A percentile compares a stretch with the other conserved stretches of the same genome.
Evolutionary conservation across 1,140 invertebrate species (phyloP).

Genomic region (Hyposmocoma kahamanoa): DNA sequence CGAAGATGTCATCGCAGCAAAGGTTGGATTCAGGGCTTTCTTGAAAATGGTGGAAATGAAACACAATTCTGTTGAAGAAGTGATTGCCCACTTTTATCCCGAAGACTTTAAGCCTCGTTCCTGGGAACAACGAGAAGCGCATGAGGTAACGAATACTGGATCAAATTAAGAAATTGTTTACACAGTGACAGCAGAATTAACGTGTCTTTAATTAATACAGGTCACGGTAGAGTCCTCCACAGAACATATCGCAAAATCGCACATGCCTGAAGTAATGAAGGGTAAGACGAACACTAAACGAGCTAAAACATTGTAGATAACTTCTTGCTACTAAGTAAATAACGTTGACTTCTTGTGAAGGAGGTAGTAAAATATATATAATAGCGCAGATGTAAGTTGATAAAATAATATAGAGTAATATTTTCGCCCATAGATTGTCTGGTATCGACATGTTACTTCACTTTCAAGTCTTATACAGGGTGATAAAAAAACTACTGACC

Average conservation of each 20-base stretch:
- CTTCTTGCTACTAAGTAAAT: no score
- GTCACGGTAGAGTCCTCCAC: conserved; percentile 29
- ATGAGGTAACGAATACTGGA: conserved; percentile 73
- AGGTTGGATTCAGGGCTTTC: conserved; percentile 87
- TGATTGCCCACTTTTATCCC: conserved; percentile 85
- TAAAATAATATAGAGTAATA: no score
- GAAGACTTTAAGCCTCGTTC: conserved; percentile 86
- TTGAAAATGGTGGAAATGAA: conserved; percentile 88
- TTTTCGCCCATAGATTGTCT: no score
- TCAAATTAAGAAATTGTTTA: neutral
- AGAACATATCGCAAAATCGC: conserved; percentile 30
- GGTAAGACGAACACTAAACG: no score
- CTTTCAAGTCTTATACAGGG: no score
- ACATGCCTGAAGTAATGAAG: conserved; percentile 19
- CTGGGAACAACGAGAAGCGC: conserved; percentile 82
- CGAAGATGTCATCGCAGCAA: conserved; percentile 82
- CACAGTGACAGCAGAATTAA: neutral
- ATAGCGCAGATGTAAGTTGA: no score
- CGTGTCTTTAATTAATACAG: conserved; percentile 13
- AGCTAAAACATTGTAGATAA: no score
- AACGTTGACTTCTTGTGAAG: no score
- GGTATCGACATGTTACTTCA: no score
- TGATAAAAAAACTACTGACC: no score
- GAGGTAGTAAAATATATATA: no score
- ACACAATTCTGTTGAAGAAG: conserved; percentile 86